Evolutionary conservation across 2,797 vertebrate genomes (phyloP), one percentile per base, ranked within the genome.

Genomic region (Podargus strigoides): DNA sequence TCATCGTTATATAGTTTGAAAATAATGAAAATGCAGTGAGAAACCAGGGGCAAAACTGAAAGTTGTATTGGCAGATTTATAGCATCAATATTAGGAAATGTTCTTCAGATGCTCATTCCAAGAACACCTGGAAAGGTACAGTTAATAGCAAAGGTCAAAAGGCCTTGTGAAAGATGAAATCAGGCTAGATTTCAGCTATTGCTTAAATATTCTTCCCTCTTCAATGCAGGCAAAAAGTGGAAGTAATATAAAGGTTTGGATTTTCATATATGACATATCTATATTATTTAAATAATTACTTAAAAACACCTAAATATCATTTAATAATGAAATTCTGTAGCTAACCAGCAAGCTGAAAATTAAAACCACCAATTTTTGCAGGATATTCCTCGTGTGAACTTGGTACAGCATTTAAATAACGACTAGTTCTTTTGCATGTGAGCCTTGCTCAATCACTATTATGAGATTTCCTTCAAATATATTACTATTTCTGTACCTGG

Each of bases 91-190:
- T 60, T 78, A 50, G 64, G 53, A 77, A 85, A n/a, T 87, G 32
- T 85, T 84, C 49, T 89, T 95, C 44, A 69, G 39, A n/a, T 84
- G n/a, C 52, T 87, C 28, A 47, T 93, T 87, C 30, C 47, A 77
- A 86, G 68, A 56, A 58, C 72, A 87, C 52, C 60, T 95, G 84
- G 67, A 85, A 85, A 82, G 44, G 44, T 70, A 21, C 7, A 21
- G 52, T 74, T 85, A 85, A 82, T 46, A 49, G 30, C 24, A 52
- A 18, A 80, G 53, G 60, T 77, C 10, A 36, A 49, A 70, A 83
- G 12, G 10, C 50, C 16, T 75, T 58, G 37, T 60, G 69, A 60
- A 81, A 94, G 64, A 63, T 53, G 34, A 63, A 80, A 67, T 89
- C 23, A 27, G 30, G 19, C 22, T 86, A 49, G 22, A 52, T 73